phyloP scores from a whole-genome alignment of 2,797 vertebrate species.

The Halcyon smyrnensis region DNA sequence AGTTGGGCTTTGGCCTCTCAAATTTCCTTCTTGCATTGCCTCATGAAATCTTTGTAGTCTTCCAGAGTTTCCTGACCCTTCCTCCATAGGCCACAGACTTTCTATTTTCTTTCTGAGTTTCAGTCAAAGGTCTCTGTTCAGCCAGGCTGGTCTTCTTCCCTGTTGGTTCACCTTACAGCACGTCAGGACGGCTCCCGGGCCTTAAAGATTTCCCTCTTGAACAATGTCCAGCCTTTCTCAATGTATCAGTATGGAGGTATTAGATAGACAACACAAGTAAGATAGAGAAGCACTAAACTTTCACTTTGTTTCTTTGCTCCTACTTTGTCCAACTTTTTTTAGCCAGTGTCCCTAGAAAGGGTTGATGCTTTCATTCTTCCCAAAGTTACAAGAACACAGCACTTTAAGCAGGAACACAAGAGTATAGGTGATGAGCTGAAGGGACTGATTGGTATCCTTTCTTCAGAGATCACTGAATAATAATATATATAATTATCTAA shows the following conservation, averaged over 20 bases:
- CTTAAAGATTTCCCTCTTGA: background rate
- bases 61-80: background rate
- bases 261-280: background rate
- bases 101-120: background rate
- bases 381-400: background rate
- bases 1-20: background rate
- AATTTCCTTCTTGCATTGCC: background rate
- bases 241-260: background rate
- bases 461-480: background rate
- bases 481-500: background rate
- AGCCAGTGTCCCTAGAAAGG: background rate
- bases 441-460: background rate
- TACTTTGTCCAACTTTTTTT: background rate
- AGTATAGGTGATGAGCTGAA: background rate
- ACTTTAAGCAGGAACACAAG: background rate
- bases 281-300: background rate
- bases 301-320: background rate
- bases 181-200: background rate
- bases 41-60: background rate
- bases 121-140: background rate
- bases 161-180: background rate
- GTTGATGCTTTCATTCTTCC: background rate
- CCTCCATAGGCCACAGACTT: background rate
- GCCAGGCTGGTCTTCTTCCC: too few species aligned
- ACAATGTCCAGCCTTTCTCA: background rate